Conservation (phyloP, 2,797 vertebrate species). For the Tokudaia tokunoshimensis region DNA sequence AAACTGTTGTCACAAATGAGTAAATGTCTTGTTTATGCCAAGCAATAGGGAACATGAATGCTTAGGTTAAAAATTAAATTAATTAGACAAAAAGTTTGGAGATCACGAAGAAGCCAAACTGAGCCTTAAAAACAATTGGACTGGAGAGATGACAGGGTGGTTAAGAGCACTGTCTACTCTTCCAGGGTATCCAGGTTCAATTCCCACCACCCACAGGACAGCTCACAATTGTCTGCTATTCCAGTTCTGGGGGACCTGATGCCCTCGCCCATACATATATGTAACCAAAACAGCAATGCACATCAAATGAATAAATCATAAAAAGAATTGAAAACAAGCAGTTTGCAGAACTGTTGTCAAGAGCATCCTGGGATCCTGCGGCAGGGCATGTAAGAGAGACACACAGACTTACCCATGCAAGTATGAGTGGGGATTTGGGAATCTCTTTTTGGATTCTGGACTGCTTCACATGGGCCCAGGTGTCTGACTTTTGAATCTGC, state of each 20-base stretch:
- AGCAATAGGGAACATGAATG: neutral
- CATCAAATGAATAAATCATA: neutral
- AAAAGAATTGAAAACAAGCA: neutral
- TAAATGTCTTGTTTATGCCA: neutral
- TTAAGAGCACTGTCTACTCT: neutral
- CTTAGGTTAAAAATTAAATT: neutral
- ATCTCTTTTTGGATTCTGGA: neutral
- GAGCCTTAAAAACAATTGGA: neutral
- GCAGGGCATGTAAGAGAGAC: neutral
- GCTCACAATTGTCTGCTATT: neutral
- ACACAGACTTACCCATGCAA: neutral
- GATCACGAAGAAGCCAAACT: neutral
- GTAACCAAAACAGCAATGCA: neutral
- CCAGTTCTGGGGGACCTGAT: neutral
- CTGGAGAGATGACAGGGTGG: neutral
- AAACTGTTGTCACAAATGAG: neutral
- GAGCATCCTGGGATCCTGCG: rapidly evolving
- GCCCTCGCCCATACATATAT: neutral
- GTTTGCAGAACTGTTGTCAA: neutral
- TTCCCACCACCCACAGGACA: neutral
- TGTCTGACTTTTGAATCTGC: neutral
- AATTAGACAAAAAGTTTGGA: neutral
- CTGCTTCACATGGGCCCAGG: neutral
- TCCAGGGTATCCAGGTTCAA: neutral
- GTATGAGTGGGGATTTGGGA: neutral